A percentile compares a stretch with the other conserved stretches of the same genome.
These are phyloP conservation scores for Philopedon plagiatum DNA, from an alignment of 2,888 invertebrate species.

Conservation along the genomic window DNA sequence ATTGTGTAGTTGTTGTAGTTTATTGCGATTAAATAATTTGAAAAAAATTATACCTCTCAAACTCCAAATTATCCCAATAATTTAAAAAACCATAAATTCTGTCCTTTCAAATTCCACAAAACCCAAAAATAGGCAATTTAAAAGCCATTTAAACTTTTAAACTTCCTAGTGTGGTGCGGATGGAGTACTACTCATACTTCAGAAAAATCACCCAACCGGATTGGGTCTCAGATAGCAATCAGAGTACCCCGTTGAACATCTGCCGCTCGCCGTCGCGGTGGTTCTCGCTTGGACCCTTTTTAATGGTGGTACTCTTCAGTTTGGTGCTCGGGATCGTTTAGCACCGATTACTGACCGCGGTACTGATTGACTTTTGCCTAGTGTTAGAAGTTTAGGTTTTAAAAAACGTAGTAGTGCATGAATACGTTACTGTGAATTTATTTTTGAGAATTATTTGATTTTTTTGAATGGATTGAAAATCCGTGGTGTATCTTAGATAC, in stretches of 20 bases:
- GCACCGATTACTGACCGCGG: background rate
- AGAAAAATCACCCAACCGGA: conserved; percentile 36
- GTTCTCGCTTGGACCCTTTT: conserved; percentile 19
- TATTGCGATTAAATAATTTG: too few species aligned
- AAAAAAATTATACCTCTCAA: too few species aligned
- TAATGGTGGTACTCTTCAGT: conserved; percentile 13
- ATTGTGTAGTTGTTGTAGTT: too few species aligned
- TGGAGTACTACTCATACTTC: conserved; percentile 4
- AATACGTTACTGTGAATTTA: too few species aligned
- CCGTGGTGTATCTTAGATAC: too few species aligned
- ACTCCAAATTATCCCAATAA: background rate
- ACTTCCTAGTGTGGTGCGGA: conserved; percentile 25
- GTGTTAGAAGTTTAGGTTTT: background rate
- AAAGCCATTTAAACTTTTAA: background rate
- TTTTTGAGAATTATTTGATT: too few species aligned
- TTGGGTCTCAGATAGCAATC: conserved; percentile 33
- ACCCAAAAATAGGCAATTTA: background rate
- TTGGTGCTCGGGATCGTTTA: background rate
- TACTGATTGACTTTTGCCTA: background rate
- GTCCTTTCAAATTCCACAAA: background rate
- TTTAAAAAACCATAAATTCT: background rate
- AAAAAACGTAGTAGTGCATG: background rate
- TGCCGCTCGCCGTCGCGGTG: conserved; percentile 19
- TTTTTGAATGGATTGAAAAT: too few species aligned
- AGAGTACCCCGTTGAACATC: conserved; percentile 29